Conservation (phyloP, 64 coral and sea anemone species). For the Montipora foliosa region DNA sequence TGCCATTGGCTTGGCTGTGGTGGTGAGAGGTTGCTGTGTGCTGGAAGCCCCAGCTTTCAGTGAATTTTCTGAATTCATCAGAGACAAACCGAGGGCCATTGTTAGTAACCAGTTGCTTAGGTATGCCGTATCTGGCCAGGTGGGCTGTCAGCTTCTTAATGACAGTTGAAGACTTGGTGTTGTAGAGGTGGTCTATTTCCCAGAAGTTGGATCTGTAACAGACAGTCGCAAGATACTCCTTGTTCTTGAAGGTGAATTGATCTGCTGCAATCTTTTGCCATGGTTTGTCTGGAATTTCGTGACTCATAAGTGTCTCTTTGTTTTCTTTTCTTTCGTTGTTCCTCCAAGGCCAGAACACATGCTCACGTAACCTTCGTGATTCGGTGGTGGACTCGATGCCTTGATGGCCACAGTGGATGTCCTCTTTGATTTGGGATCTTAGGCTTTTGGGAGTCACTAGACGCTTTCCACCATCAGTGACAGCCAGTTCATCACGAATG, state of each 20-base stretch:
- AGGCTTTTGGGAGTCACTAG: not conserved
- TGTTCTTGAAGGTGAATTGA: not conserved
- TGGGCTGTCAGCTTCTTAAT: slow-evolving; percentile 36
- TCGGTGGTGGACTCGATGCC: not conserved
- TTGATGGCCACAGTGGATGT: not conserved
- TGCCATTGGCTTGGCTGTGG: slow-evolving; percentile 45
- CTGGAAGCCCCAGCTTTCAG: slow-evolving; percentile 15
- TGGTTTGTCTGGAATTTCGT: slow-evolving; percentile 17
- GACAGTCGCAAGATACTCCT: slow-evolving; percentile 19
- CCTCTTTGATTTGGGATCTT: not conserved
- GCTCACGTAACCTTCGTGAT: not conserved
- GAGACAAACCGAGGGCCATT: slow-evolving; percentile 38
- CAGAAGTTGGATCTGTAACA: slow-evolving; percentile 40
- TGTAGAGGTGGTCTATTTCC: slow-evolving; percentile 11
- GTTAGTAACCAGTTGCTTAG: slow-evolving; percentile 7
- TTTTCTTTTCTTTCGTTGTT: slow-evolving; percentile 24
- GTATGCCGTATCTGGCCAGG: slow-evolving; percentile 15
- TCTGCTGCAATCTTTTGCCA: slow-evolving; percentile 53
- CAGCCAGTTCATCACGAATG: not conserved
- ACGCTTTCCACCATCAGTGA: not conserved
- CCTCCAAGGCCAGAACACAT: slow-evolving; percentile 41
- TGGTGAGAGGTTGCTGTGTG: slow-evolving; percentile 24
- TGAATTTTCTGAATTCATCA: slow-evolving; percentile 23
- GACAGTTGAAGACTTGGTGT: not conserved
- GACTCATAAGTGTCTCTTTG: slow-evolving; percentile 38